Conservation (phyloP, 2,113 vertebrate species). For the Muscicapa adusta region DNA sequence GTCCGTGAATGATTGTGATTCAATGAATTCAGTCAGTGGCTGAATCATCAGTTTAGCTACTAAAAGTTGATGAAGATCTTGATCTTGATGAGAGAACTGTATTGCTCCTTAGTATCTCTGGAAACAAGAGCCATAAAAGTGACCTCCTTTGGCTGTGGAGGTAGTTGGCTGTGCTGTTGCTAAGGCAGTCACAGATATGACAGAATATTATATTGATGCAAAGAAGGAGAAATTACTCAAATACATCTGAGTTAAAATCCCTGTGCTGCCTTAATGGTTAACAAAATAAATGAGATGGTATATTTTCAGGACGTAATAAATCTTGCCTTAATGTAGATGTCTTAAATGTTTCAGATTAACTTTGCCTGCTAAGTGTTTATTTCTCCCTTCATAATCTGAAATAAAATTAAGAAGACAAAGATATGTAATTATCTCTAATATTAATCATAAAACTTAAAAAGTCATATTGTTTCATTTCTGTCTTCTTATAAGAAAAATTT, state of each 20-base stretch:
- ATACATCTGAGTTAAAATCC: neutral
- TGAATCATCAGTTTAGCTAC: conserved; percentile 2
- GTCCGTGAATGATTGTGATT: neutral
- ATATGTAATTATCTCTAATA: neutral
- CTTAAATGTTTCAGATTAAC: neutral
- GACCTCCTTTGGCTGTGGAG: neutral
- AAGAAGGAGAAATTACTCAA: neutral
- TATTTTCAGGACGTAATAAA: neutral
- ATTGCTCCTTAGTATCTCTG: neutral
- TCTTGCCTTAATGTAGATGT: neutral
- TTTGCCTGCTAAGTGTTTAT: neutral
- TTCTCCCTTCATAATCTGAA: neutral
- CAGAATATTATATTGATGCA: neutral
- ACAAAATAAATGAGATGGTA: neutral
- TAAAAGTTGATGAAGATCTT: neutral
- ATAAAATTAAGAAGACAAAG: neutral
- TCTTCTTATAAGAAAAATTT: neutral
- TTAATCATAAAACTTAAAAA: neutral
- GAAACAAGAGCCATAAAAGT: neutral
- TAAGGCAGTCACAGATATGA: neutral
- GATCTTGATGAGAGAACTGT: neutral
- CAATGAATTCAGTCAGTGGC: neutral
- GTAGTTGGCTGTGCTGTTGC: neutral
- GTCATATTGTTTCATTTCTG: neutral
- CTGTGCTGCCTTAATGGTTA: neutral